Base-by-base conservation (phyloP, 2,113 vertebrate genomes). In the Apodemus sylvaticus region DNA sequence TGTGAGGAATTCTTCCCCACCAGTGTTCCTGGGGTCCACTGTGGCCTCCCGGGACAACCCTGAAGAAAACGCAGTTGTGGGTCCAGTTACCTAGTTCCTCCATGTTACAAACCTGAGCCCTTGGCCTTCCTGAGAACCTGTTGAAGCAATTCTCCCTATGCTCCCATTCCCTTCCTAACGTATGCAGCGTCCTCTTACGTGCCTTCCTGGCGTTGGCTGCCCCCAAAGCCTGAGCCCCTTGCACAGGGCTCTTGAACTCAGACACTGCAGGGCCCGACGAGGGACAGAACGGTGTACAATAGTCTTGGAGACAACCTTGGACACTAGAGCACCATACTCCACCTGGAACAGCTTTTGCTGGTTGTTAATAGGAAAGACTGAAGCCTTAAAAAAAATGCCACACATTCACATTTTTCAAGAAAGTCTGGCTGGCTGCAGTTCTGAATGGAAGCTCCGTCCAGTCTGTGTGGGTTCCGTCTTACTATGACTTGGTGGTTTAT, bases 1-100 rank as follows among this genome's bases (percentile, higher is more conserved):
- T 0, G 98, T 96, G 74, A 98, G 98, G 98, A 99, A 99, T 86
- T 99, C 98, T 42, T 42, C 96, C 68, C 99, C 98, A 31, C 93
- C 88, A 19, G 96, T 93, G 45, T 90, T 91, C 89, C 94, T 86
- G 4, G 62, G 24, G 58, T 74, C 53, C 90, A 73, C 97, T 78
- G 89, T 96, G 66, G 64, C 85, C 48, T 70, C 85, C 85, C 24
- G 48, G 85, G 12, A 53, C 45, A n/a, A 16, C 31, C 90, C 97
- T 97, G 88, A 42, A 94, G 93, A 96, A 92, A 95, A 82, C 0
- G 3, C 24, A 93, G 36, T 71, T 7, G 53, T 64, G 86, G 51
- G 70, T 94, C 68, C 24, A 20, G 26, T 91, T 68, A 91, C 3
- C 62, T 19, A 90, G 2, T 62, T 62, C 66, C 90, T 62, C 82